phyloP scores from a whole-genome alignment of 2,113 vertebrate species.

The Ancistrus triradiatus region DNA sequence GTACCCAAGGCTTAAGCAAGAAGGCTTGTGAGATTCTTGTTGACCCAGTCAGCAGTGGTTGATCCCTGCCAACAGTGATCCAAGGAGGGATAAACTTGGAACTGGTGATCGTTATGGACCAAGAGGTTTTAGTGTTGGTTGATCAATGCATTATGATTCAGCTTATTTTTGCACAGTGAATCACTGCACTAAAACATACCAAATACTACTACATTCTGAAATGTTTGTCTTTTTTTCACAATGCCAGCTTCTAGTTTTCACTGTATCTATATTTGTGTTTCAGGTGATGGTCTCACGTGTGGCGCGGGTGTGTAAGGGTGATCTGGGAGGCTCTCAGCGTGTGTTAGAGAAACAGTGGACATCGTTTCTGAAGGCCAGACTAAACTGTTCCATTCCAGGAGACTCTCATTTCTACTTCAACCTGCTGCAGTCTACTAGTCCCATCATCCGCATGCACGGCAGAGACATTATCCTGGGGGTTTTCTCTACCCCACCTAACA shows the following conservation, averaged over 20 bases:
- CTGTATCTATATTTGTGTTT: conserved; percentile 16
- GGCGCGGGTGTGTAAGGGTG: conserved; percentile 91
- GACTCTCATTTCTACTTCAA: conserved; percentile 98
- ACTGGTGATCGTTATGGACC: too few species aligned
- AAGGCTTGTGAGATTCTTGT: too few species aligned
- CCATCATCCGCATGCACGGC: conserved; percentile 83
- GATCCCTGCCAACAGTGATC: too few species aligned
- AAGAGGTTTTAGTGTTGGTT: too few species aligned
- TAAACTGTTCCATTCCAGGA: conserved; percentile 94
- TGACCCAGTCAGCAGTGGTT: too few species aligned
- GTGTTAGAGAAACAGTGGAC: conserved; percentile 98
- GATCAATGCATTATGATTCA: too few species aligned
- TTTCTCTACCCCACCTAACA: conserved; percentile 93
- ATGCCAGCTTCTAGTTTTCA: not conserved
- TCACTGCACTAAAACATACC: too few species aligned
- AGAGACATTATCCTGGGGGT: conserved; percentile 84
- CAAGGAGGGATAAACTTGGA: too few species aligned
- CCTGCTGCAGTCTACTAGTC: conserved; percentile 85
- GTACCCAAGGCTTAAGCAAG: too few species aligned
- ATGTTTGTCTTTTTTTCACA: too few species aligned
- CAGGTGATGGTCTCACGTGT: conserved; percentile 94
- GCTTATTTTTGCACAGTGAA: too few species aligned
- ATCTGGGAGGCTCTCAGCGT: conserved; percentile 88
- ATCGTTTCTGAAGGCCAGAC: conserved; percentile 91
- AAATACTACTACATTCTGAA: too few species aligned